Base-by-base conservation (phyloP, 1,140 invertebrate genomes). In the Hylaeus anthracinus region DNA sequence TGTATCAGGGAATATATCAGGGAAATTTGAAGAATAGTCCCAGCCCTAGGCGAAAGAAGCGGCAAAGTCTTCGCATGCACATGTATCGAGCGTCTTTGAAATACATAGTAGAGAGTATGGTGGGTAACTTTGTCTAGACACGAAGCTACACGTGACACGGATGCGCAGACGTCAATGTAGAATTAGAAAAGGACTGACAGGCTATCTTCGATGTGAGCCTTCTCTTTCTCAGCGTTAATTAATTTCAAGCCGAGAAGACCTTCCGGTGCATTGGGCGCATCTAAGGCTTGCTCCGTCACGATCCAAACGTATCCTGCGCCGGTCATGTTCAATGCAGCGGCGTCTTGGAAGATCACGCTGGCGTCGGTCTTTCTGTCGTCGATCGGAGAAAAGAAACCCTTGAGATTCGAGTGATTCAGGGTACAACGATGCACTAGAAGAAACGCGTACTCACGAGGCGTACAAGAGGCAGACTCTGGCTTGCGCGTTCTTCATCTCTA, bases 261-360 rank as follows among this genome's bases (percentile, higher is more conserved):
- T 91, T 97, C 95, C 1, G 98, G 98, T 61, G 96, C 96, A 91
- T 98, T 98, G 41, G 95, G 94, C 37, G 98, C 97, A 82, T 96
- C 95, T 81, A 99, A 93, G 5, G 98, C 98, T 92, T 99, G 98
- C 91, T 99, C 98, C 2, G 98, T 99, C 4, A 99, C 98, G 90
- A 99, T 96, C 98, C 98, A 99, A n/a, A 98, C 98, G 92, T 98
- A 98, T 43, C 97, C 98, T 64, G 96, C 95, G 10, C 96, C 96
- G 0, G 98, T 98, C 96, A 99, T 97, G 90, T 98, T 98, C 70
- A 98, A 94, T 63, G 94, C 93, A 0, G 96, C 95, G 3, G 98
- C 98, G 94, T 99, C 97, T 74, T 96, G 94, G 93, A 99, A 99
- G 90, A 99, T 98, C 61, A 97, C 95, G 89, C 97, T 95, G 0